Percentiles rank a stretch among this genome's conserved stretches.
Evolutionary conservation across 1,140 invertebrate species (phyloP).

Genomic region (Asobara japonica): DNA sequence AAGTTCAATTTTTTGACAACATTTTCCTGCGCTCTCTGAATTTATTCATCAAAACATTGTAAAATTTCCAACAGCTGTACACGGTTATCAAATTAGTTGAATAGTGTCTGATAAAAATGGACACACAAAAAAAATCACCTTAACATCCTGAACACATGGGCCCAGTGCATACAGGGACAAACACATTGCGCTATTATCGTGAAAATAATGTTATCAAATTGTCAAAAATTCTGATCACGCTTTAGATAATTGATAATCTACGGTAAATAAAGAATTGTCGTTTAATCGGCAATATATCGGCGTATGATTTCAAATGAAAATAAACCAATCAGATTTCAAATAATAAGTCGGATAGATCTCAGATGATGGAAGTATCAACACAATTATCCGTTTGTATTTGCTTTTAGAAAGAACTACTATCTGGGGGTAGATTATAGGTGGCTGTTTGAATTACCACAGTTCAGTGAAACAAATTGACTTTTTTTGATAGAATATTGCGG

Average conservation of each 20-base stretch:
- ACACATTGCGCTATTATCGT: neutral
- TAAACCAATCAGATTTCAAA: conserved; percentile 12
- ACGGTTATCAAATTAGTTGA: too few species aligned
- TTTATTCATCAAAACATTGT: too few species aligned
- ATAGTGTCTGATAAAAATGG: too few species aligned
- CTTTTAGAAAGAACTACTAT: neutral
- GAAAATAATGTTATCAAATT: conserved; percentile 13
- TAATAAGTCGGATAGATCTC: conserved; percentile 1
- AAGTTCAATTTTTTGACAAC: too few species aligned
- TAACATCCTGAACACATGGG: too few species aligned
- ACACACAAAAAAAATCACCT: neutral
- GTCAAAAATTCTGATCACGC: conserved; percentile 15
- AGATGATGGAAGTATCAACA: neutral
- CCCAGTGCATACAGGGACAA: too few species aligned
- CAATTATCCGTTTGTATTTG: neutral
- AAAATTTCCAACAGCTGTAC: too few species aligned
- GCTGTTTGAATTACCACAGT: too few species aligned
- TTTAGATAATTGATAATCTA: conserved; percentile 43
- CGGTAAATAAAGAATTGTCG: conserved; percentile 49
- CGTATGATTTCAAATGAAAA: conserved; percentile 20
- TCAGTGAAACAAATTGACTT: too few species aligned
- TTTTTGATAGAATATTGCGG: too few species aligned
- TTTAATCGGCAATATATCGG: conserved; percentile 48
- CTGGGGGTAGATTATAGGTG: too few species aligned
- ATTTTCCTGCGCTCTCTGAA: too few species aligned